Evolutionary conservation across 2,113 vertebrate species (phyloP).

Genomic region (Scortum barcoo): DNA sequence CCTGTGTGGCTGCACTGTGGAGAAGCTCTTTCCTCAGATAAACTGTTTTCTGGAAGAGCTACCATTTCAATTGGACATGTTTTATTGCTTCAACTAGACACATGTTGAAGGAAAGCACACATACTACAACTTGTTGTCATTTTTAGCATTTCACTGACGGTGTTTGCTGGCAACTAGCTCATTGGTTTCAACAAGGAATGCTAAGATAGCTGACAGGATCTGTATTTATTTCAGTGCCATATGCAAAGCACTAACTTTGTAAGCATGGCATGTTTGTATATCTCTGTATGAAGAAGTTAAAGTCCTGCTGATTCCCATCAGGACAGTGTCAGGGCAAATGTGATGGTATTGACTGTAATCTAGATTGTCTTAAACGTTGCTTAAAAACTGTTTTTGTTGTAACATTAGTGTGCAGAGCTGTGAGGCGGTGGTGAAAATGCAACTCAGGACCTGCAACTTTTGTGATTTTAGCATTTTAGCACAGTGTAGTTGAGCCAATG

Average conservation of each 20-base stretch:
- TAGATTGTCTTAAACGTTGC: not conserved
- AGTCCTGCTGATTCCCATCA: not conserved
- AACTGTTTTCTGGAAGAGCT: not conserved
- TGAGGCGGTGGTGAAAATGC: not conserved
- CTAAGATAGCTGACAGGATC: not conserved
- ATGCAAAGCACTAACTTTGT: not conserved
- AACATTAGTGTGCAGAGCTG: not conserved
- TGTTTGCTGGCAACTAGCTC: not conserved
- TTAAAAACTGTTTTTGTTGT: not conserved
- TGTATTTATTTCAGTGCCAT: conserved; percentile 40
- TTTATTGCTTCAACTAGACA: not conserved
- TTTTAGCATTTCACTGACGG: conserved; percentile 19
- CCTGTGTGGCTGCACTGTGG: not conserved
- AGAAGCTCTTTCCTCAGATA: not conserved
- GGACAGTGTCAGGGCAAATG: not conserved
- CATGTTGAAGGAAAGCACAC: not conserved
- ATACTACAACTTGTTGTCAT: not conserved
- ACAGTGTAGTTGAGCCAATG: not conserved
- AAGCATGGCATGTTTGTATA: not conserved
- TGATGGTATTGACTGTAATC: not conserved
- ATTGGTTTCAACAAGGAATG: conserved; percentile 2
- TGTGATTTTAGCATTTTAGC: conserved; percentile 18
- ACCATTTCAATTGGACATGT: not conserved
- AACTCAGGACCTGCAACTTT: not conserved
- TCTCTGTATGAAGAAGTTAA: not conserved